Base-by-base conservation (phyloP, 2,113 vertebrate genomes). In the Opisthocomus hoazin region DNA sequence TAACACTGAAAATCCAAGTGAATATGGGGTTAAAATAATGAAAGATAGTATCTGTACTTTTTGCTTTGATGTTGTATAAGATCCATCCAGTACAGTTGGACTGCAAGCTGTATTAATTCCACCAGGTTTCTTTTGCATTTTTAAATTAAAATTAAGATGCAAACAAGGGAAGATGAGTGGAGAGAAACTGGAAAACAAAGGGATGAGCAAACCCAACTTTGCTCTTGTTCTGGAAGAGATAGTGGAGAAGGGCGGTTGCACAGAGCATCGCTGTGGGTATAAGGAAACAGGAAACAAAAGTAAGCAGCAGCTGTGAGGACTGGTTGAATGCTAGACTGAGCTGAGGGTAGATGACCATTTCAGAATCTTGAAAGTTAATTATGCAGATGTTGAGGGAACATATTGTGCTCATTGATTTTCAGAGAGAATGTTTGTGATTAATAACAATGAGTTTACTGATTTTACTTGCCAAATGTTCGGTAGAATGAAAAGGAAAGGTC, bases 11-110 rank as follows among this genome's bases (percentile, higher is more conserved):
- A 76, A 76, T 73, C 3, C 11, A 68, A 43, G 63, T 27, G 30
- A 87, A 41, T 80, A 58, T 48, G 21, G 45, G 14, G 9, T 77
- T 93, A 84, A 95, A 93, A 84, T 80, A 96, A 46, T 60, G 36
- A 60, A 78, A 66, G 51, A 27, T 48, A 12, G 20, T 74, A 43
- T 39, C 30, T 51, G 9, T 76, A 36, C 8, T 83, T 86, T 57
- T 90, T 73, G 43, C 19, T 51, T 83, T 90, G 66, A 36, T 10
- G 1, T 30, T 86, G 10, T 26, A 0, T 45, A 39, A 73, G 50
- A 61, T 65, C 30, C 10, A 61, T 65, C 30, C 10, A n/a, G 32
- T 64, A 63, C 9, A 48, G 24, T 6, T 87, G 37, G 10, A n/a
- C 13, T 84, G 41, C 23, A 79, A 85, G 22, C 22, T 66, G 9